These are phyloP conservation scores for Ectemnius lituratus DNA, from an alignment of 2,888 invertebrate species.

Conservation along the genomic window DNA sequence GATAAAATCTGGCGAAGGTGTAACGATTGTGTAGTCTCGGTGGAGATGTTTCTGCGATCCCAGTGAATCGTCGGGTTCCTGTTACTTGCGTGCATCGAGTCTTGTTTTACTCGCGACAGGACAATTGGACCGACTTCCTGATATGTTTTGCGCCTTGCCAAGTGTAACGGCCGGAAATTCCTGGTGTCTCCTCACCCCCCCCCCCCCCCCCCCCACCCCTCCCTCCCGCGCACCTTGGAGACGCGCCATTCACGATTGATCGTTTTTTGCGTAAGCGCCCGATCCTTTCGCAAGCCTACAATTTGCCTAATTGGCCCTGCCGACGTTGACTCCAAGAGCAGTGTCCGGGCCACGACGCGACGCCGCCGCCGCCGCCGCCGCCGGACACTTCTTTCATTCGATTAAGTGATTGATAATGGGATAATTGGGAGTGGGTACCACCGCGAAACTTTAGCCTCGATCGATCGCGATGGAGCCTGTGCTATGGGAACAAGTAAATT, in stretches of 20 bases:
- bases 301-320: slow-evolving; percentile 11
- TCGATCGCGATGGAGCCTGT: neutral
- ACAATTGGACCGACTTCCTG: slow-evolving; percentile 76
- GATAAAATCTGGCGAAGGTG: slow-evolving; percentile 5
- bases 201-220: neutral
- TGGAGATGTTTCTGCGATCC: slow-evolving; percentile 23
- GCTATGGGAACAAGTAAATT: slow-evolving; percentile 31
- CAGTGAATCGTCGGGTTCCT: slow-evolving; percentile 70
- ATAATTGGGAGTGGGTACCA: neutral
- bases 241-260: neutral
- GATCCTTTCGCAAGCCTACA: slow-evolving; percentile 13
- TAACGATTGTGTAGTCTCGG: neutral
- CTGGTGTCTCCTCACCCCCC: neutral
- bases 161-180: slow-evolving; percentile 59
- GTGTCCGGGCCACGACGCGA: neutral
- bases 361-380: too few relatives aligned
- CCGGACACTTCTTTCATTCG: neutral
- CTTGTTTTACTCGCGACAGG: slow-evolving; percentile 71
- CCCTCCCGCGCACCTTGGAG: neutral
- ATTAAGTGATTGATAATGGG: slow-evolving; percentile 7
- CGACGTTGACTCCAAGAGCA: neutral
- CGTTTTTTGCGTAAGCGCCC: slow-evolving; percentile 9
- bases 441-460: neutral
- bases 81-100: slow-evolving; percentile 66
- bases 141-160: slow-evolving; percentile 63